Evolutionary conservation across 2,888 invertebrate genomes (phyloP).

Genomic region (Rotaria magnacalcarata): DNA sequence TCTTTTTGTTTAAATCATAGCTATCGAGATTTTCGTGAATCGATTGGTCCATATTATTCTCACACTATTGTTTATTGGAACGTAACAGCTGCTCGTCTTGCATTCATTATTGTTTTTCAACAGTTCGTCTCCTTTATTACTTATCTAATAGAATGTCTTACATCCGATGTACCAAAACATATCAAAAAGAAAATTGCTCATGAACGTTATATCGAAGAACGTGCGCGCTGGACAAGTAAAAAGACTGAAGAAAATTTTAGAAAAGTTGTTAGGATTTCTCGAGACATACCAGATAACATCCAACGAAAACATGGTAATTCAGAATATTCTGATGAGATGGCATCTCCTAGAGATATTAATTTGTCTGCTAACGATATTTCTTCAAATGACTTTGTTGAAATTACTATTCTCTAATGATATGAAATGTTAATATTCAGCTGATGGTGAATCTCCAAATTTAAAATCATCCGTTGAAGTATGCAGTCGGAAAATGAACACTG

Average conservation of each 20-base stretch:
- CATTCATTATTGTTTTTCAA: constrained; percentile 47
- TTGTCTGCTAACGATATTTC: too few species aligned
- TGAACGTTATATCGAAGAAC: not conserved
- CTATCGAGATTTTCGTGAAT: not conserved
- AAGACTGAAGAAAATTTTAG: not conserved
- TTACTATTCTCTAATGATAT: too few species aligned
- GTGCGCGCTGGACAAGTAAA: not conserved
- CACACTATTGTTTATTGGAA: constrained; percentile 53
- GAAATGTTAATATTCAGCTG: too few species aligned
- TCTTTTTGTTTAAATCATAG: not conserved
- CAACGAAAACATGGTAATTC: too few species aligned
- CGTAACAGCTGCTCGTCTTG: constrained; percentile 43
- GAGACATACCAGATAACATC: not conserved
- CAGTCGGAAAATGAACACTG: too few species aligned
- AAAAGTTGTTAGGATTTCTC: not conserved
- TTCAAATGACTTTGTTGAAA: too few species aligned
- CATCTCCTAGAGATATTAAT: too few species aligned
- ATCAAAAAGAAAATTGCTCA: not conserved
- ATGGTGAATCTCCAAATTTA: too few species aligned
- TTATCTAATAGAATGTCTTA: not conserved
- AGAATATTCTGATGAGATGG: too few species aligned
- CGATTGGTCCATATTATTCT: not conserved
- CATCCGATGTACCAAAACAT: not conserved
- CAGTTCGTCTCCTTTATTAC: not conserved
- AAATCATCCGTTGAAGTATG: too few species aligned